Conservation (phyloP, 2,113 vertebrate genomes). For the Rhabdomys dilectus region DNA sequence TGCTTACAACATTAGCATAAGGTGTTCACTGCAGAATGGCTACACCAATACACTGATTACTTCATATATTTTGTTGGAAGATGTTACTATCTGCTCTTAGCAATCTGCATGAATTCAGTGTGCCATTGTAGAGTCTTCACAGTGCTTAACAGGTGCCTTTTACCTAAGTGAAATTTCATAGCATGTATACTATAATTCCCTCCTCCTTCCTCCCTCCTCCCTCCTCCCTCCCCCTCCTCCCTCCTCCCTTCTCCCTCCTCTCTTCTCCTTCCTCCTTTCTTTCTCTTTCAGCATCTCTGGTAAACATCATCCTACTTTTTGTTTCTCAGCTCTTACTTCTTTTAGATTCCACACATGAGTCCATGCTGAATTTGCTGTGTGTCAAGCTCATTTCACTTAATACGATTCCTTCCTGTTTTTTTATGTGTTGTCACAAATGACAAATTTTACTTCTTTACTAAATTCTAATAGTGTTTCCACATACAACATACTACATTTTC, state of each 20-base stretch:
- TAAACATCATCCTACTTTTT: not conserved
- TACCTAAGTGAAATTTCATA: not conserved
- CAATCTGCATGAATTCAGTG: not conserved
- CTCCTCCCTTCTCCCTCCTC: not conserved
- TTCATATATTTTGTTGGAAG: not conserved
- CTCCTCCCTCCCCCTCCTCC: not conserved
- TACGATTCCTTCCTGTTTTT: not conserved
- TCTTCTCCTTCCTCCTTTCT: not conserved
- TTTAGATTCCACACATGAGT: not conserved
- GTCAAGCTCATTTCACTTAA: not conserved
- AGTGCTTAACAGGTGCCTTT: not conserved
- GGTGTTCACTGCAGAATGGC: not conserved
- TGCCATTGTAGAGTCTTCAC: not conserved
- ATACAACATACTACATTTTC: not conserved
- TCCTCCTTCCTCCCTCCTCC: accelerated
- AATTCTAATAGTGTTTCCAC: not conserved
- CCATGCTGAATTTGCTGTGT: not conserved
- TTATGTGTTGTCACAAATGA: not conserved
- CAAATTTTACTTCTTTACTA: not conserved
- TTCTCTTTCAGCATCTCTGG: not conserved
- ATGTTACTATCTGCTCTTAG: not conserved
- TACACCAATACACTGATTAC: not conserved
- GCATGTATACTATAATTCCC: not conserved
- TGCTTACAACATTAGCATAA: not conserved
- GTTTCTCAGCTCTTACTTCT: not conserved